These are phyloP conservation scores for Proteles cristata DNA, from an alignment of 2,113 vertebrate genomes.

Conservation along the genomic window DNA sequence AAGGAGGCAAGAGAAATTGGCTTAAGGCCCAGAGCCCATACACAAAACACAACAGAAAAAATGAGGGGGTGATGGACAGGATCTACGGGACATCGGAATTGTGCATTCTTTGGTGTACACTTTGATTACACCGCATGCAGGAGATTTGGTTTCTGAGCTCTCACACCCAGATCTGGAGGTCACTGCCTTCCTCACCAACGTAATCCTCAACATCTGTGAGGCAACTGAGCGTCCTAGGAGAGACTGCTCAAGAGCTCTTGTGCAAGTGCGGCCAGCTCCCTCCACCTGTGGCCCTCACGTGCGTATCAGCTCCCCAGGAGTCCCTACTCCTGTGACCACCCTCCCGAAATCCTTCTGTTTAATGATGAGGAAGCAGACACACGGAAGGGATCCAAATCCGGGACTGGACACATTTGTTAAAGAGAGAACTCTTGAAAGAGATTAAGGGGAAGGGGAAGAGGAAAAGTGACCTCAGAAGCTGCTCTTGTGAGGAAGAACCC, in stretches of 20 bases:
- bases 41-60: constrained; percentile 21
- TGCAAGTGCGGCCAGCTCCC: neutral
- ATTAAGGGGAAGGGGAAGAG: neutral
- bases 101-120: neutral
- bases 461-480: neutral
- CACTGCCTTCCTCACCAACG: neutral
- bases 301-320: neutral
- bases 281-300: neutral
- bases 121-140: neutral
- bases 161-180: neutral
- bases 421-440: constrained; percentile 35
- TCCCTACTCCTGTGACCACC: neutral
- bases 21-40: constrained; percentile 24
- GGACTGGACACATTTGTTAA: neutral
- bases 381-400: neutral
- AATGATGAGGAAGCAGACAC: constrained; percentile 5
- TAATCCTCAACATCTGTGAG: neutral
- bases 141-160: constrained; percentile 12
- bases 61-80: neutral
- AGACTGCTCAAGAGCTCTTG: neutral
- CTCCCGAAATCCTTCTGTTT: constrained; percentile 28
- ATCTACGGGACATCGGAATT: neutral
- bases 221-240: neutral
- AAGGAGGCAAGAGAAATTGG: neutral
- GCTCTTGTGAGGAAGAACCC: neutral